Conservation (phyloP, 2,113 vertebrate genomes). For the Brachypteracias leptosomus region DNA sequence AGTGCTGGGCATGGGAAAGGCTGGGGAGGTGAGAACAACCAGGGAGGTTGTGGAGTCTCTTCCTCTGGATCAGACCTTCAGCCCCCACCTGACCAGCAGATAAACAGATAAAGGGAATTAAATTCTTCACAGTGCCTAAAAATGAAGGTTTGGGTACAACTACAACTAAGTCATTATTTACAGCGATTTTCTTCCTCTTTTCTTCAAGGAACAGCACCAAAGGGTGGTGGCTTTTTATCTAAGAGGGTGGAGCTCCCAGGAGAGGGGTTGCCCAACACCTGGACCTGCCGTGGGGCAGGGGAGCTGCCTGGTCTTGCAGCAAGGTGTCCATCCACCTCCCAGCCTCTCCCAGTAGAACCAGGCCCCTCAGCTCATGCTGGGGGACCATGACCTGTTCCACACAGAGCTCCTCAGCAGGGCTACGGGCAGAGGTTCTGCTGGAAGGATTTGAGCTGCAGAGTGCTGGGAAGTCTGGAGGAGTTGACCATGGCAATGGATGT, state of each 20-base stretch:
- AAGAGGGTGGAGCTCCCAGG: not conserved
- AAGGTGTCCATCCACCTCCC: fast-evolving
- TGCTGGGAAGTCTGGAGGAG: not conserved
- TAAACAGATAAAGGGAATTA: not conserved
- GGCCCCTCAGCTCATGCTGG: not conserved
- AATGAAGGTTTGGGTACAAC: not conserved
- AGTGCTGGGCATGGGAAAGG: not conserved
- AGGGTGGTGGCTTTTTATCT: constrained; percentile 2
- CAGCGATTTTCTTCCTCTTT: not conserved
- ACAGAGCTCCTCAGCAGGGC: not conserved
- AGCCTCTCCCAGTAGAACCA: not conserved
- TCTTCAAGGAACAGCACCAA: not conserved
- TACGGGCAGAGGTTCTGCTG: not conserved
- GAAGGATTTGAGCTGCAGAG: not conserved
- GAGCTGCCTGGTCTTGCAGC: not conserved
- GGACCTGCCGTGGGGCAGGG: not conserved
- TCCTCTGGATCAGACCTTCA: not conserved
- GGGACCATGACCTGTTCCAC: too few species aligned
- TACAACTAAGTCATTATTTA: not conserved
- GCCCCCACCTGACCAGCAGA: not conserved
- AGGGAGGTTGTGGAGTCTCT: not conserved
- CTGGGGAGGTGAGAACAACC: not conserved
- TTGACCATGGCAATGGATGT: not conserved
- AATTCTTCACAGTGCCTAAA: not conserved
- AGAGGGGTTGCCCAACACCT: not conserved